Base-by-base conservation (phyloP, 2,888 invertebrate species). In the Eulithis prunata region DNA sequence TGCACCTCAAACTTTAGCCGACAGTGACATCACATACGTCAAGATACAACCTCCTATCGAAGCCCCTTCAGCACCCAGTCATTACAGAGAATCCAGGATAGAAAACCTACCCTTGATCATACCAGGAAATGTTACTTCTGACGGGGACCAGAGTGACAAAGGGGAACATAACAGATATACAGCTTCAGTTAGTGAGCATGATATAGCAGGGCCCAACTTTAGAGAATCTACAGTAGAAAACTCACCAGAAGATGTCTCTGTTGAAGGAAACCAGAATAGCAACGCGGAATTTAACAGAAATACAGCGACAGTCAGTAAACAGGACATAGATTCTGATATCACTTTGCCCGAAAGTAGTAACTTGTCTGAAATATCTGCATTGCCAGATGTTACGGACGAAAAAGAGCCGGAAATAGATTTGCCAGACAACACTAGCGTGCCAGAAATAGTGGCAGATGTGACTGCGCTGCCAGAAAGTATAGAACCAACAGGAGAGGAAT, bases 21-120 rank as follows among this genome's bases (percentile, higher is more conserved):
- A 81, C 64, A 85, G 81, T 56, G 83, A 84, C 55, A 86, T 89
- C 64, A 88, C 89, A 0, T 86, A 86, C 69, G 84, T 89, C 13
- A 86, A 86, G 60, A 79, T 82, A 41, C 82, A 84, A 52, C 84
- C 86, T 0, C 62, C 78, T 2, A 62, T 76, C 0, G 74, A 75
- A 56, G 74, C 66, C 3, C 71, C 69, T 6, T 54, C 68, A 28
- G 55, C 52, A 3, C 64, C 64, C 4, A 60, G 56, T n/a, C 54
- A 63, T 55, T 49, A 69, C 51, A 73, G 74, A 32, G 81, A 84
- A 61, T 77, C 84, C 7, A 79, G 78, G 61, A 83, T 85, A 47
- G 85, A 90, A 62, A 84, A 83, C 49, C 46, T 87, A 7, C 81
- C 84, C 0, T 71, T 84, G 0, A 79, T 78, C 4, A 81, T 84